phyloP scores from a whole-genome alignment of 1,140 invertebrate genomes.

The Neodiprion pinetum region DNA sequence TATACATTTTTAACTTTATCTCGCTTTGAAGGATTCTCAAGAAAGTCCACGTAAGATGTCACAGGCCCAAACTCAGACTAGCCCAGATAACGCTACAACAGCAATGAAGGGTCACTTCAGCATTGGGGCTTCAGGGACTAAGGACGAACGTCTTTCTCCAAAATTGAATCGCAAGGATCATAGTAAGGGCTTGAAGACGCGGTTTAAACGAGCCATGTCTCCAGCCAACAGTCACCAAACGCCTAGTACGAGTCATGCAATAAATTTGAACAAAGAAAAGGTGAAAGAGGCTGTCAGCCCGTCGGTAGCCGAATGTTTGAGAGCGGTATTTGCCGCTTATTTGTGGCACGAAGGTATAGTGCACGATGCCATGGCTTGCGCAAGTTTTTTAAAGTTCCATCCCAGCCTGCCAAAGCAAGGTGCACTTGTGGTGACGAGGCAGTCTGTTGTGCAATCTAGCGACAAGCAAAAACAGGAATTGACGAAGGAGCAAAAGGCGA shows the following conservation, averaged over 20 bases:
- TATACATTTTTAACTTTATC: constrained; percentile 20
- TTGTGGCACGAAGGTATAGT: constrained; percentile 98
- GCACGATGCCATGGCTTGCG: constrained; percentile 96
- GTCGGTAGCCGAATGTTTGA: constrained; percentile 89
- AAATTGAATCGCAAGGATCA: constrained; percentile 71
- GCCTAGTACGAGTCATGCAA: constrained; percentile 44
- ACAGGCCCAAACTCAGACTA: constrained; percentile 80
- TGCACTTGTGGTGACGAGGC: constrained; percentile 73
- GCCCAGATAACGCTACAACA: constrained; percentile 67
- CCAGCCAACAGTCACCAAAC: constrained; percentile 62
- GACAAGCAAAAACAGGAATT: constrained; percentile 61
- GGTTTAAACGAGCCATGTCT: constrained; percentile 70
- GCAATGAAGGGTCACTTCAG: constrained; percentile 68
- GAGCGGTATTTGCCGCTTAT: constrained; percentile 94
- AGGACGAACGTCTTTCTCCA: constrained; percentile 68
- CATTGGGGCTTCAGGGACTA: constrained; percentile 64
- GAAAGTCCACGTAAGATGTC: constrained; percentile 64
- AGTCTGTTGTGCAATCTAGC: constrained; percentile 39
- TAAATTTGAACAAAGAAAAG: constrained; percentile 55
- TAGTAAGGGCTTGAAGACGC: constrained; percentile 55
- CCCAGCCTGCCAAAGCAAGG: constrained; percentile 84
- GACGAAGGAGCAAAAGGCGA: constrained; percentile 67
- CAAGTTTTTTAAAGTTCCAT: constrained; percentile 95
- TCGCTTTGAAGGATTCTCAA: constrained; percentile 50
- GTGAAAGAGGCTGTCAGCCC: constrained; percentile 89